Base-by-base conservation (phyloP, 2,797 vertebrate genomes). In the Sibirionetta formosa region DNA sequence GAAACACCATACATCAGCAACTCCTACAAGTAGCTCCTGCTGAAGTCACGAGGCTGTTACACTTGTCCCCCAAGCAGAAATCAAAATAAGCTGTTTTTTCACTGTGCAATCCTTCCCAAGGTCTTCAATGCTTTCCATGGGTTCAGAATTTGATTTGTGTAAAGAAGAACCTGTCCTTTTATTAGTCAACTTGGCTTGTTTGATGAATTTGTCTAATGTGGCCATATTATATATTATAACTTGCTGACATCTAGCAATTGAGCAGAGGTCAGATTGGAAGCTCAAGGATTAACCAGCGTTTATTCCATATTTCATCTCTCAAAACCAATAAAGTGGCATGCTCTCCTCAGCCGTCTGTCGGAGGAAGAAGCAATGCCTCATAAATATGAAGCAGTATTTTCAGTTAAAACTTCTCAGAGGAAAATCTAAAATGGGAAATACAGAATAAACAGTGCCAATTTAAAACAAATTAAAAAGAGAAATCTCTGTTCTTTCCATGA, bases 291-390 rank as follows among this genome's bases (percentile, higher is more conserved):
- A 95, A 63, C 20, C 93, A 96, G 78, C 79, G 15, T 20, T 77
- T 73, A 60, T 66, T 96, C 93, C 93, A 93, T 94, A 95, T 96
- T 95, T 96, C 85, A 95, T 93, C 86, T 88, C 86, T 86, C 70
- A 66, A 65, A 94, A 86, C 53, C 61, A 75, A 79, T 71, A 86
- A 78, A 73, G 66, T 61, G 54, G 48, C 79, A 83, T 29, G 20
- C 19, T 46, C 46, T 76, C 46, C 51, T 69, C 79, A 92, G 72
- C 69, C 69, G 56, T 79, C 82, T 96, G 48, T 42, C 79, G 78
- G 68, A 18, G 70, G 46, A 88, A 69, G 53, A 23, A 65, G 46
- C 15, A 22, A 65, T 3, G 24, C 24, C 57, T 83, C 72, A 80
- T 87, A 72, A 92, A 94, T 85, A 71, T 86, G 12, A 54, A 76